Evolutionary conservation across 2,797 vertebrate genomes (phyloP).

Genomic region (Sebastes nivosus): DNA sequence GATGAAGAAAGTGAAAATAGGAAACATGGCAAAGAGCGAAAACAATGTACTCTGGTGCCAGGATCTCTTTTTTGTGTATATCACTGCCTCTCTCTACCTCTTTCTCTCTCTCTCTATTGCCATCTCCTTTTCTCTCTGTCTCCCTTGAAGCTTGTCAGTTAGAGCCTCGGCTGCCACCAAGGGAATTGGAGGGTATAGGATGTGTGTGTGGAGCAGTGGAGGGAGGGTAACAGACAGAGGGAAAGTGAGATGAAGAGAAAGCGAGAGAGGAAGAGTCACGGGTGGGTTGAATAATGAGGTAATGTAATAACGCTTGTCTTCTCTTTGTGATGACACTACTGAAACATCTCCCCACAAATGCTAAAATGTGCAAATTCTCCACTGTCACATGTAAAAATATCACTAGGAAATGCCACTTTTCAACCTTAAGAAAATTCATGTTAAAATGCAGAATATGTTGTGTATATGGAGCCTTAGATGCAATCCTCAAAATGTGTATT

Average conservation of each 20-base stretch:
- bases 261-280: slow-evolving; percentile 30
- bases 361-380: slow-evolving; percentile 41
- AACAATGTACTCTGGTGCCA: slow-evolving; percentile 72
- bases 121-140: slow-evolving; percentile 49
- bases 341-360: slow-evolving; percentile 43
- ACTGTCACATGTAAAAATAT: slow-evolving; percentile 26
- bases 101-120: slow-evolving; percentile 1
- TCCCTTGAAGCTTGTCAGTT: slow-evolving; percentile 77
- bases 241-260: slow-evolving; percentile 30
- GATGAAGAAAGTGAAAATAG: slow-evolving; percentile 67
- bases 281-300: slow-evolving; percentile 70
- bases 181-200: slow-evolving; percentile 65
- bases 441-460: not conserved
- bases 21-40: slow-evolving; percentile 70
- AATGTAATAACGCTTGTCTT: slow-evolving; percentile 55
- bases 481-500: not conserved
- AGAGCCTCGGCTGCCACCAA: slow-evolving; percentile 63
- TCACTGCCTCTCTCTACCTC: slow-evolving; percentile 44
- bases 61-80: slow-evolving; percentile 47
- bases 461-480: not conserved
- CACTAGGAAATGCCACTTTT: slow-evolving; percentile 17
- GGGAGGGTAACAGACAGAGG: slow-evolving; percentile 47
- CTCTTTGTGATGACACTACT: slow-evolving; percentile 61
- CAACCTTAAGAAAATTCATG: slow-evolving; percentile 1
- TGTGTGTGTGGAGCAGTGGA: slow-evolving; percentile 58